Percentiles rank a stretch among this genome's conserved stretches.
Evolutionary conservation across 2,113 vertebrate species (phyloP).

Genomic region (Passer domesticus): DNA sequence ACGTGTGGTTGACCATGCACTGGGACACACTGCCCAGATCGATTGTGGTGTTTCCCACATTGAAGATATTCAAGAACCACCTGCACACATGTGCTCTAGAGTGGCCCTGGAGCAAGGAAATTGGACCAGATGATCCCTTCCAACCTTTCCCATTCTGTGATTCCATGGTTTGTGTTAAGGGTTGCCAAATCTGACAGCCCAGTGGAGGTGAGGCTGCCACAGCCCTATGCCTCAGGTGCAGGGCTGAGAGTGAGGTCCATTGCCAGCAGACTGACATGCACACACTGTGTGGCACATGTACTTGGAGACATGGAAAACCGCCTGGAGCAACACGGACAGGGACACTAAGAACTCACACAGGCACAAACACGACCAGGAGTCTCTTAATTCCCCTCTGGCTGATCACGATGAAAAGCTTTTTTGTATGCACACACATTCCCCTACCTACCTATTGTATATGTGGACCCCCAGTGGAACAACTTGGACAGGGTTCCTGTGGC

Average conservation of each 20-base stretch:
- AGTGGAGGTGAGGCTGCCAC: accelerated
- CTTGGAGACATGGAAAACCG: accelerated
- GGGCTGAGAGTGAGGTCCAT: accelerated
- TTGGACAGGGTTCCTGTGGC: background rate
- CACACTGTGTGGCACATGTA: accelerated
- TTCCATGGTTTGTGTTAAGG: background rate
- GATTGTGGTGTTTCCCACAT: background rate
- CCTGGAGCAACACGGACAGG: accelerated
- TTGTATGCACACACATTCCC: accelerated
- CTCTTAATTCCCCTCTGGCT: background rate
- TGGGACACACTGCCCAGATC: background rate
- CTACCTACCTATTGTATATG: accelerated
- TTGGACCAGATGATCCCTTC: background rate
- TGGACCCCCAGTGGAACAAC: background rate
- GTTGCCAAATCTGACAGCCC: background rate
- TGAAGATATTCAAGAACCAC: background rate
- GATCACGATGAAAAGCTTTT: background rate
- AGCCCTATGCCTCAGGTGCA: accelerated
- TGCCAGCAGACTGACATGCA: background rate
- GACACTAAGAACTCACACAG: accelerated
- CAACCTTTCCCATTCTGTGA: background rate
- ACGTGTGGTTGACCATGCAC: background rate
- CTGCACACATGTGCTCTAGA: background rate
- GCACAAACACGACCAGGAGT: background rate
- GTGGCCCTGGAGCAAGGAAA: background rate